Evolutionary conservation across 2,888 invertebrate species (phyloP).

Genomic region (Clanis bilineata): DNA sequence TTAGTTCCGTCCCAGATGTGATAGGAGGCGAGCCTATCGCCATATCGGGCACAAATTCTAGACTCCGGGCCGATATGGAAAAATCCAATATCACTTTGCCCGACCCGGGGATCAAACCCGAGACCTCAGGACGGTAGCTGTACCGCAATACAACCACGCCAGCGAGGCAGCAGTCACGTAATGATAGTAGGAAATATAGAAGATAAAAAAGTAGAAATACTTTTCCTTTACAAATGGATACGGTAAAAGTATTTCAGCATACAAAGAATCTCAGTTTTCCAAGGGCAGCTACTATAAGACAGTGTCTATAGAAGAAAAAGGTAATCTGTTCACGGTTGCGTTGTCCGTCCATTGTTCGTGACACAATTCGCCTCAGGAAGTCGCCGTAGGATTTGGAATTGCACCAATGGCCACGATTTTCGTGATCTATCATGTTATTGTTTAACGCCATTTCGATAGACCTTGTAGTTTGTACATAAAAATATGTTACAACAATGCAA

Average conservation of each 20-base stretch:
- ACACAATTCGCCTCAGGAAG: conserved; percentile 30
- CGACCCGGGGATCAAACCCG: too few relatives aligned
- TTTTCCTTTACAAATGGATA: too few relatives aligned
- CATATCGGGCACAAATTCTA: too few relatives aligned
- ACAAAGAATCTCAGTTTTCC: neutral
- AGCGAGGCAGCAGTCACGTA: too few relatives aligned
- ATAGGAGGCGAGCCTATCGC: too few relatives aligned
- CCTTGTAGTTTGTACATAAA: neutral
- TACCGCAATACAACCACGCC: too few relatives aligned
- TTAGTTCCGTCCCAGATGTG: too few relatives aligned
- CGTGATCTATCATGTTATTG: conserved; percentile 31
- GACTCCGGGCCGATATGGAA: too few relatives aligned
- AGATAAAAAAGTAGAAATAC: too few relatives aligned
- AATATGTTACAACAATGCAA: neutral
- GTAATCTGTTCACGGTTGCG: conserved; percentile 5
- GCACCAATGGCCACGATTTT: conserved; percentile 23
- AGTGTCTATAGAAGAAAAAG: neutral
- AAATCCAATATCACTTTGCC: too few relatives aligned
- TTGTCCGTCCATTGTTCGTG: conserved; percentile 37
- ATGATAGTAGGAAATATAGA: too few relatives aligned
- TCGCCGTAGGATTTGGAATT: conserved; percentile 18
- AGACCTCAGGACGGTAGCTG: too few relatives aligned
- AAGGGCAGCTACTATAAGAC: neutral
- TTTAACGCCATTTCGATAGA: conserved; percentile 20
- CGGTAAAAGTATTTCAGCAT: neutral